These are phyloP conservation scores for Mechanitis mazaeus DNA, from an alignment of 2,888 invertebrate species.

Conservation along the genomic window DNA sequence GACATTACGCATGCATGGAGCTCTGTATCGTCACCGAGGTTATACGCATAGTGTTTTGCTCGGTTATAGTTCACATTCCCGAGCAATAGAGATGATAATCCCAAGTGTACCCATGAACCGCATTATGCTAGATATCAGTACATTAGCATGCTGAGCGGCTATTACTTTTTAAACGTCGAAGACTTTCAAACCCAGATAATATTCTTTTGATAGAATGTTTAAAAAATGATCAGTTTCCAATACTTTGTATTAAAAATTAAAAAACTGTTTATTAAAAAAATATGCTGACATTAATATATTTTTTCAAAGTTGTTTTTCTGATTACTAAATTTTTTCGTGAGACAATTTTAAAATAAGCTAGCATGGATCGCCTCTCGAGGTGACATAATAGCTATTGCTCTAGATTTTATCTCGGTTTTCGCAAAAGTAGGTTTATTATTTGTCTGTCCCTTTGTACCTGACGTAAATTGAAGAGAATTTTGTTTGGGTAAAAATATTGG, in stretches of 20 bases:
- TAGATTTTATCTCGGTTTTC: constrained; percentile 20
- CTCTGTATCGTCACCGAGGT: constrained; percentile 27
- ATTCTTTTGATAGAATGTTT: neutral
- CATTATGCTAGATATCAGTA: constrained; percentile 17
- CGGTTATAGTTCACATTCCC: constrained; percentile 10
- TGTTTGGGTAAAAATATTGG: neutral
- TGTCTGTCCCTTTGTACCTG: constrained; percentile 17
- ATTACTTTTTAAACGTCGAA: constrained; percentile 12
- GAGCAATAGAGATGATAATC: constrained; percentile 11
- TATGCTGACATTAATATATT: neutral
- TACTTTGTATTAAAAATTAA: neutral
- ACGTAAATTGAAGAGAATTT: constrained; percentile 1
- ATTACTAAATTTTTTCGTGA: neutral
- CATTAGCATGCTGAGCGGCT: constrained; percentile 17
- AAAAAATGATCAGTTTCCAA: neutral
- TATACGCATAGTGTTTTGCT: constrained; percentile 4
- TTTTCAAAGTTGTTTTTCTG: constrained; percentile 7
- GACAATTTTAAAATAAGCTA: constrained; percentile 9
- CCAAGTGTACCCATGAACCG: constrained; percentile 8
- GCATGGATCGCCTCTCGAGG: constrained; percentile 10
- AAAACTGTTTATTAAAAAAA: neutral
- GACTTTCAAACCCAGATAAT: constrained; percentile 1
- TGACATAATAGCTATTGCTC: constrained; percentile 15
- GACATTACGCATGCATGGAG: constrained; percentile 35
- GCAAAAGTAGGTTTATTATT: constrained; percentile 18